Percentiles rank a stretch among this genome's conserved stretches.
phyloP scores from a whole-genome alignment of 2,797 vertebrate species.

The Sparidentex hasta region DNA sequence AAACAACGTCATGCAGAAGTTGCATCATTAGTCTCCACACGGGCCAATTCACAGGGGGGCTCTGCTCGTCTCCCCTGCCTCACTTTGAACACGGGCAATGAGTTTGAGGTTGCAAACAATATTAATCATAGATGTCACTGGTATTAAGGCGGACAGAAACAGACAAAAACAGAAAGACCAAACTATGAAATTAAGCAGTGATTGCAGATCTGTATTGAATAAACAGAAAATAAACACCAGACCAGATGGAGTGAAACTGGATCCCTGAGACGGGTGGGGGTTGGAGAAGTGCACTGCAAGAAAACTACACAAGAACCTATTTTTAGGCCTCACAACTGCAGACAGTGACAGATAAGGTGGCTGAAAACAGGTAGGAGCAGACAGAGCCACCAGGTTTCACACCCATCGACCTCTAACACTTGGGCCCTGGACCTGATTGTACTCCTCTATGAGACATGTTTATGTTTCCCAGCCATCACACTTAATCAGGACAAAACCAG shows the following conservation, averaged over 20 bases:
- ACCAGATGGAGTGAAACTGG: slow-evolving; percentile 68
- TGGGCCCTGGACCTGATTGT: slow-evolving; percentile 42
- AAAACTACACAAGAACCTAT: slow-evolving; percentile 58
- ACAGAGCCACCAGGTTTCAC: slow-evolving; percentile 41
- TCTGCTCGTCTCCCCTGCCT: neutral
- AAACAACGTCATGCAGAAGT: slow-evolving; percentile 65
- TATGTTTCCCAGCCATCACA: slow-evolving; percentile 65
- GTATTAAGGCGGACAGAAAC: slow-evolving; percentile 29
- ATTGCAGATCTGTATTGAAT: slow-evolving; percentile 75
- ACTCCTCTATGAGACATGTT: slow-evolving; percentile 62
- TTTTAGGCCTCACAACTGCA: slow-evolving; percentile 56
- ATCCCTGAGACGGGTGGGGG: slow-evolving; percentile 44
- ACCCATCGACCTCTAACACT: slow-evolving; percentile 18
- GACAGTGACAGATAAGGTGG: slow-evolving; percentile 57
- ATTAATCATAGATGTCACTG: slow-evolving; percentile 73
- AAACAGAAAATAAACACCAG: slow-evolving; percentile 74
- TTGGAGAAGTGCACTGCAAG: slow-evolving; percentile 14
- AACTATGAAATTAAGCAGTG: slow-evolving; percentile 74
- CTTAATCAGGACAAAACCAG: slow-evolving; percentile 76
- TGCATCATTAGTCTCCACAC: slow-evolving; percentile 63
- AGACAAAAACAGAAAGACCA: slow-evolving; percentile 44
- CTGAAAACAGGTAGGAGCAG: slow-evolving; percentile 66
- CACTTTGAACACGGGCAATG: slow-evolving; percentile 66
- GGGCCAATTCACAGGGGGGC: slow-evolving; percentile 39
- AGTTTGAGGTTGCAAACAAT: slow-evolving; percentile 69